phyloP scores from a whole-genome alignment of 2,113 vertebrate species.

The Etia nguti region DNA sequence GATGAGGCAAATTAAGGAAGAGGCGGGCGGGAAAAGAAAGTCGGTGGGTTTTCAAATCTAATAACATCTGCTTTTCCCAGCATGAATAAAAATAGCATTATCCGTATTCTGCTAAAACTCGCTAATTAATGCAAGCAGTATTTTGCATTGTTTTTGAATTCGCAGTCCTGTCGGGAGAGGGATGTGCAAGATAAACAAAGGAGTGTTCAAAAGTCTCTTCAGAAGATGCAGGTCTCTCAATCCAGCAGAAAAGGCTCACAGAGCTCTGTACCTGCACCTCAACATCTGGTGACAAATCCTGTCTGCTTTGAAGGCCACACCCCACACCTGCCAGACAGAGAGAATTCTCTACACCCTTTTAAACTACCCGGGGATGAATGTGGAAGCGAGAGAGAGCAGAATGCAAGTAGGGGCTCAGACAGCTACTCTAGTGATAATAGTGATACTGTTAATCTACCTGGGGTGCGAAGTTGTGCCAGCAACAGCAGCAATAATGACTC shows the following conservation, averaged over 20 bases:
- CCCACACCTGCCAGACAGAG: background rate
- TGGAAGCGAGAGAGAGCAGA: background rate
- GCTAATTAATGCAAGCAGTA: background rate
- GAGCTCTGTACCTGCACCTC: background rate
- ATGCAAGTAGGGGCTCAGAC: background rate
- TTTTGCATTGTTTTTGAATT: background rate
- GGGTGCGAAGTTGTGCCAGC: background rate
- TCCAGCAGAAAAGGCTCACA: background rate
- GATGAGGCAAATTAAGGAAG: background rate
- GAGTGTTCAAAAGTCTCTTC: background rate
- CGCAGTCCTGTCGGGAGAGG: background rate
- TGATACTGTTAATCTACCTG: background rate
- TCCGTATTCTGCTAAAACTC: background rate
- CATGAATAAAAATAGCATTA: background rate
- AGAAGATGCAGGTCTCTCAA: background rate
- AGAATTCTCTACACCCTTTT: background rate
- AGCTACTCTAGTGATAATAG: background rate
- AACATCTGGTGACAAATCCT: background rate
- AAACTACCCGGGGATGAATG: background rate
- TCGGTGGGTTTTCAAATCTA: background rate
- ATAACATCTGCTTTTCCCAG: background rate
- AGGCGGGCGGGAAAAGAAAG: background rate
- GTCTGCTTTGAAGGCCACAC: background rate
- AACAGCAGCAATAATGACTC: background rate
- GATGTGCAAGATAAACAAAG: background rate